A percentile compares a stretch with the other conserved stretches of the same genome.
These are phyloP conservation scores for Trachelus iudaicus DNA, from an alignment of 2,888 invertebrate genomes.

Conservation along the genomic window DNA sequence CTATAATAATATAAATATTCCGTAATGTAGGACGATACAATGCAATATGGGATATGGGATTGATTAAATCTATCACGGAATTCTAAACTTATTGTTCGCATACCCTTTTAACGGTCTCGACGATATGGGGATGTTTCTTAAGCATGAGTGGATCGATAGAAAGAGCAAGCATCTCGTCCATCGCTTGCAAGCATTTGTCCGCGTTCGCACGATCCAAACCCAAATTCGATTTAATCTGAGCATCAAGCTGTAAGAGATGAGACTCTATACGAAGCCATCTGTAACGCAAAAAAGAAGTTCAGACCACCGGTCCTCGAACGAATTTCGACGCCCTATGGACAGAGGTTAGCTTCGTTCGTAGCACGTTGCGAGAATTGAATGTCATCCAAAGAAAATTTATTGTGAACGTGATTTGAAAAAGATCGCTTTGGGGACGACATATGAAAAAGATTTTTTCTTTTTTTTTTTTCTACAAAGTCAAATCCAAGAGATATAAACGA, in stretches of 20 bases:
- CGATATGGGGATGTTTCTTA: constrained; percentile 81
- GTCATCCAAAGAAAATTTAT: too few relatives aligned
- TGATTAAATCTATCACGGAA: background rate
- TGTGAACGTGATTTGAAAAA: too few relatives aligned
- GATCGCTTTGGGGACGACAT: background rate
- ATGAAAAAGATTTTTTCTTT: background rate
- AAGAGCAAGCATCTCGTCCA: constrained; percentile 73
- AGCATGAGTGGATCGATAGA: constrained; percentile 80
- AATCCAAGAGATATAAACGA: too few relatives aligned
- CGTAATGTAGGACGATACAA: too few relatives aligned
- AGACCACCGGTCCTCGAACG: too few relatives aligned
- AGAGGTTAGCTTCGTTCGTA: too few relatives aligned
- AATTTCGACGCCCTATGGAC: too few relatives aligned
- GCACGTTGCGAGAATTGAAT: too few relatives aligned
- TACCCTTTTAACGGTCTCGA: constrained; percentile 80
- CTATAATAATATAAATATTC: constrained; percentile 43
- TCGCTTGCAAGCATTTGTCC: constrained; percentile 75
- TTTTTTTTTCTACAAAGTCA: background rate
- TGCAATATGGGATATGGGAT: too few relatives aligned
- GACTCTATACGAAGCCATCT: constrained; percentile 75
- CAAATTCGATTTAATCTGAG: constrained; percentile 75
- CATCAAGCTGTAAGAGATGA: constrained; percentile 74
- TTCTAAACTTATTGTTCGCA: constrained; percentile 20
- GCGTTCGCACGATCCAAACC: constrained; percentile 78
- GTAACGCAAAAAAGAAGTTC: constrained; percentile 14